A percentile compares a stretch with the other conserved stretches of the same genome.
Conservation (phyloP, 2,888 invertebrate species). For the Busseola fusca region DNA sequence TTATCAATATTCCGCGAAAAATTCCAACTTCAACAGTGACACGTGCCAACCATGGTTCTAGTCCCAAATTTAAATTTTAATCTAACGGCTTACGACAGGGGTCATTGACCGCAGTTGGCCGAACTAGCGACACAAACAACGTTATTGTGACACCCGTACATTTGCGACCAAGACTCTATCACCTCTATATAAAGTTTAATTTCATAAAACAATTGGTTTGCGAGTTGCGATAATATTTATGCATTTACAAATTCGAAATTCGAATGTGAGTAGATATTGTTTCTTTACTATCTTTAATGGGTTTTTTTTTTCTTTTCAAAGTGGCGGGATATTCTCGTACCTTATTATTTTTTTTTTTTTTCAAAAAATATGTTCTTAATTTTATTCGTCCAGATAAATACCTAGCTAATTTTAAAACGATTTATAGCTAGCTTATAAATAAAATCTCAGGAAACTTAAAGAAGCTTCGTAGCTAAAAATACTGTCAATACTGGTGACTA, state of each 20-base stretch:
- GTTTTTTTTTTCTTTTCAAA: constrained; percentile 27
- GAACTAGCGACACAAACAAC: constrained; percentile 74
- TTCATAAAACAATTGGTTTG: constrained; percentile 63
- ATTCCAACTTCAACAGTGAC: not conserved
- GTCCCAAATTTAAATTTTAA: constrained; percentile 85
- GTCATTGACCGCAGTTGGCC: constrained; percentile 81
- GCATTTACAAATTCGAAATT: constrained; percentile 42
- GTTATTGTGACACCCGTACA: constrained; percentile 63
- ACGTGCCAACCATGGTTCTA: constrained; percentile 54
- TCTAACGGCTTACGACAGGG: constrained; percentile 82
- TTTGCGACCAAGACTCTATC: constrained; percentile 64
- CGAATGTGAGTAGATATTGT: constrained; percentile 33
- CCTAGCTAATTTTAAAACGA: not conserved
- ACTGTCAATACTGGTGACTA: constrained; percentile 34
- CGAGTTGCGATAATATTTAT: constrained; percentile 32
- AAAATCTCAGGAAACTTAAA: not conserved
- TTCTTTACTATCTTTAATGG: constrained; percentile 19
- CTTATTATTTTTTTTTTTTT: constrained; percentile 3
- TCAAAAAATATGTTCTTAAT: not conserved
- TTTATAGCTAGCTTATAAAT: not conserved
- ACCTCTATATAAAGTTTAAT: constrained; percentile 63
- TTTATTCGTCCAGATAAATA: not conserved
- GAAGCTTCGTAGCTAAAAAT: constrained; percentile 34
- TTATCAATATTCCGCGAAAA: constrained; percentile 3
- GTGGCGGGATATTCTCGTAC: constrained; percentile 4